phyloP scores from a whole-genome alignment of 1,140 invertebrate genomes.

The Aphidius gifuensis region DNA sequence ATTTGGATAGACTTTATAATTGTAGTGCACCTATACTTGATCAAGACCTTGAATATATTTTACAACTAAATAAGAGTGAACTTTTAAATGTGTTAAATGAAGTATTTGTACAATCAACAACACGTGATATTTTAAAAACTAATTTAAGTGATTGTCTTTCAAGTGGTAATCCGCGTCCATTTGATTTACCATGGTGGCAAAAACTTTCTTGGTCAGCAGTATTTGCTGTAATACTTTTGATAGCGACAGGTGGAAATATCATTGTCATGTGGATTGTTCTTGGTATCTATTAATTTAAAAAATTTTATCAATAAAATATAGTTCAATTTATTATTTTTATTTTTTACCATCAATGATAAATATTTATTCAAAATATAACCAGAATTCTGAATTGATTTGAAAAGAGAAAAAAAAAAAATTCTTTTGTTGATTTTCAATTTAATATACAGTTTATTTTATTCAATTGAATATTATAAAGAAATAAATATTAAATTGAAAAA shows the following conservation, averaged over 20 bases:
- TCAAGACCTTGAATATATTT: conserved; percentile 29
- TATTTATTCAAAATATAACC: too few relatives aligned
- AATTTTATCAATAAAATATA: too few relatives aligned
- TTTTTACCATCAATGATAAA: too few relatives aligned
- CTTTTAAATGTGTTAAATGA: conserved; percentile 31
- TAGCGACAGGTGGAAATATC: conserved; percentile 77
- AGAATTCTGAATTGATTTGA: too few relatives aligned
- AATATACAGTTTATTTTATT: too few relatives aligned
- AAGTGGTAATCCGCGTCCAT: conserved; percentile 36
- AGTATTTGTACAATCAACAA: conserved; percentile 28
- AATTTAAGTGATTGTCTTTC: conserved; percentile 39
- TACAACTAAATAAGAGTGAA: conserved; percentile 34
- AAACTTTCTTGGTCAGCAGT: conserved; percentile 68
- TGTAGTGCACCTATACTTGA: conserved; percentile 35
- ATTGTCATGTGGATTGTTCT: conserved; percentile 89
- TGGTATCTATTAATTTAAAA: conserved; percentile 56
- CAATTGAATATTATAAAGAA: too few relatives aligned
- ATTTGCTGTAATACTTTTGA: conserved; percentile 71
- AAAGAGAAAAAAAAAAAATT: too few relatives aligned
- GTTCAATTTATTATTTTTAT: too few relatives aligned
- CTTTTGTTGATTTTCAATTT: too few relatives aligned
- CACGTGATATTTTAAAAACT: conserved; percentile 28
- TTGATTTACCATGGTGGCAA: conserved; percentile 59
- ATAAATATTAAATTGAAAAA: too few relatives aligned
- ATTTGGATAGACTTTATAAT: conserved; percentile 34